Percentiles rank a stretch among this genome's conserved stretches.
phyloP scores from a whole-genome alignment of 2,888 invertebrate species.

The Parnassius smintheus region DNA sequence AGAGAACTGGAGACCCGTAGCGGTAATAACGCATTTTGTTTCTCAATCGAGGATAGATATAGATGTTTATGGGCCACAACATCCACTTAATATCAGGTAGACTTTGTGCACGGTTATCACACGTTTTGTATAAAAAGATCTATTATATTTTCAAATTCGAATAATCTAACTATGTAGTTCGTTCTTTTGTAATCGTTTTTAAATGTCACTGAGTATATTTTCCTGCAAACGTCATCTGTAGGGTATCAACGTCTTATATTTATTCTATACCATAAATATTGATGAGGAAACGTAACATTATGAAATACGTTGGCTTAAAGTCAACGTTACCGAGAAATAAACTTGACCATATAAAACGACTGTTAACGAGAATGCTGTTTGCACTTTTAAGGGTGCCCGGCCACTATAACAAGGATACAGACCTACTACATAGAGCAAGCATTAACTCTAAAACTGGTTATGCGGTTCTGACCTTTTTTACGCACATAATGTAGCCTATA shows the following conservation, averaged over 20 bases:
- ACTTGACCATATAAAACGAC: slow-evolving; percentile 62
- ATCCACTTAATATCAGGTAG: no score
- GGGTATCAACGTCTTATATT: slow-evolving; percentile 6
- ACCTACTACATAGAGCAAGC: slow-evolving; percentile 36
- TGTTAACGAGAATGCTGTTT: slow-evolving; percentile 66
- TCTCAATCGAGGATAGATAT: no score
- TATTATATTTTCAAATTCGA: no score
- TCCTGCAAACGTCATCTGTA: no score
- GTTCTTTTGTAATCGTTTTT: no score
- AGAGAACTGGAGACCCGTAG: no score
- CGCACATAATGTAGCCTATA: slow-evolving; percentile 23
- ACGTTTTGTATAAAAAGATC: no score
- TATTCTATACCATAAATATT: slow-evolving; percentile 22
- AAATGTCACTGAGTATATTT: no score
- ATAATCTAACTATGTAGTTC: no score
- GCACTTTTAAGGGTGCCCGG: slow-evolving; percentile 73
- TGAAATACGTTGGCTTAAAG: slow-evolving; percentile 31
- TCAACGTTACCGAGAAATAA: slow-evolving; percentile 42
- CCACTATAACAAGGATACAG: slow-evolving; percentile 46
- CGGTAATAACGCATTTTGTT: no score
- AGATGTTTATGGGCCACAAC: no score
- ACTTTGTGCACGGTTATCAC: no score
- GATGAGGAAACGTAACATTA: slow-evolving; percentile 26
- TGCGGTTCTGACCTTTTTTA: slow-evolving; percentile 32
- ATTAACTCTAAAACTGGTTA: slow-evolving; percentile 31